Conservation (phyloP, 2,113 vertebrate genomes). For the Rhodinocichla rosea region DNA sequence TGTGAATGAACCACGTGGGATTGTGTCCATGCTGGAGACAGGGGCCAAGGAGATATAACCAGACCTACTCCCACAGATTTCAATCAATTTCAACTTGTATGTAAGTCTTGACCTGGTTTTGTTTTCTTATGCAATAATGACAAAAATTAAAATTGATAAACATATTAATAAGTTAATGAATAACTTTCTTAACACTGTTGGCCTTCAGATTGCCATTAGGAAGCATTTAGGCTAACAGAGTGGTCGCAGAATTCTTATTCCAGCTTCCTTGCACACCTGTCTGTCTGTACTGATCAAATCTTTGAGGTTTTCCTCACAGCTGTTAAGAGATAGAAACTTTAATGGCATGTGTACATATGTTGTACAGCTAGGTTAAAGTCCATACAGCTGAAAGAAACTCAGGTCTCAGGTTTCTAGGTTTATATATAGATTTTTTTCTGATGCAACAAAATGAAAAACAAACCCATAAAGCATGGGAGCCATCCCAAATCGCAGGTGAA, state of each 20-base stretch:
- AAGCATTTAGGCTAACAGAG: not conserved
- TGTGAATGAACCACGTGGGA: not conserved
- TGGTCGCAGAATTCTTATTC: not conserved
- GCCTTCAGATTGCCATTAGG: not conserved
- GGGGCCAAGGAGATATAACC: not conserved
- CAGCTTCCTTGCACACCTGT: not conserved
- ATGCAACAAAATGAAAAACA: not conserved
- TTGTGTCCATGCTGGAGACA: not conserved
- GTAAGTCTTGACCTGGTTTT: not conserved
- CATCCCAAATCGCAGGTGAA: not conserved
- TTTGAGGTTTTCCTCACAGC: not conserved
- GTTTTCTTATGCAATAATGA: not conserved
- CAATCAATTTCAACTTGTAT: not conserved
- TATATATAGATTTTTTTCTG: not conserved
- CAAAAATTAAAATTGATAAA: not conserved
- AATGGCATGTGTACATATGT: not conserved
- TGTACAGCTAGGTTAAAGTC: not conserved
- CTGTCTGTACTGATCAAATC: not conserved
- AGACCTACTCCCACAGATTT: not conserved
- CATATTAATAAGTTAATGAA: not conserved
- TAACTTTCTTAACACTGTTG: not conserved
- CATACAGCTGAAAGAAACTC: not conserved
- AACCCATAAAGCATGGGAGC: not conserved
- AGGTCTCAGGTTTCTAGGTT: not conserved
- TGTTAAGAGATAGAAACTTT: not conserved